Base-by-base conservation (phyloP, 2,888 invertebrate genomes). In the Leucophora obtusa region DNA sequence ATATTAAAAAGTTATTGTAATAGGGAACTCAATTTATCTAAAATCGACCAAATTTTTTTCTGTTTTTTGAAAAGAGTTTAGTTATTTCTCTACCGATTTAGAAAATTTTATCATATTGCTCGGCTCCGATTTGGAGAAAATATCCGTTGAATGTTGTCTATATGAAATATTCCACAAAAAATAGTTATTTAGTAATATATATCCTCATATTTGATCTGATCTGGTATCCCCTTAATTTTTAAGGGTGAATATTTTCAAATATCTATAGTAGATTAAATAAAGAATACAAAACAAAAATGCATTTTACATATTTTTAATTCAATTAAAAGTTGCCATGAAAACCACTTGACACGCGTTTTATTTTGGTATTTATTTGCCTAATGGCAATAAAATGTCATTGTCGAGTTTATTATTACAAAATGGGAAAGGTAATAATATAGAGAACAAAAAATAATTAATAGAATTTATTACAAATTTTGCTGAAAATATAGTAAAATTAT, bases 311-410 rank as follows among this genome's bases (percentile, higher is more conserved):
- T 56, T 63, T 75, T 72, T 76, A 76, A 80, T 80, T 76, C 69
- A 76, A 76, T 76, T 76, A 73, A 69, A 72, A 18, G 63, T 80
- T 63, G 63, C 38, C 75, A 73, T 72, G 76, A 76, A 63, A 76
- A 69, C 69, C 80, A 80, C 80, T 80, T 72, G 80, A 69, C 76
- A 76, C 24, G 59, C 63, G 72, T 28, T 59, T 33, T 17, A 43
- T 21, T 56, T 33, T 28, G 38, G 21, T 53, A 9, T 38, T 54
- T 47, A 24, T 72, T 63, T 28, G 47, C 62, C 68, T 69, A 59
- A 63, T 17, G 33, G 62, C 18, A 62, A 66, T 71, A 63, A 59
- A 68, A 53, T 58, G 33, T 53, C 66, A 70, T 60, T 70, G 62
- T 43, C 50, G 56, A 62, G 43, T 63, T 24, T 28, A 10, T 14